Conservation (phyloP, 2,888 invertebrate species). For the Lepidocyrtoides sp. region DNA sequence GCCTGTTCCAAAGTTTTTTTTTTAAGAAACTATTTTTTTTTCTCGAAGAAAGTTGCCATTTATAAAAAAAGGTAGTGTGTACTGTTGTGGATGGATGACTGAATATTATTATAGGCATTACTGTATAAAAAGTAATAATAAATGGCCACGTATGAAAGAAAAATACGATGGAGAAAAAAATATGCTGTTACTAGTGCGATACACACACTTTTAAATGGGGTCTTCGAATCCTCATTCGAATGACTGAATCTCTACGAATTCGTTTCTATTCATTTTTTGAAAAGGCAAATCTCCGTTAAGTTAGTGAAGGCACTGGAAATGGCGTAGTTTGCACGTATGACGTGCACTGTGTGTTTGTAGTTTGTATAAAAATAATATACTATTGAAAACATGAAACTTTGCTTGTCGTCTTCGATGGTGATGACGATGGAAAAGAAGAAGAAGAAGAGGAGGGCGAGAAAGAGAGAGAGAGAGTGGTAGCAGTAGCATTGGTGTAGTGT, state of each 20-base stretch:
- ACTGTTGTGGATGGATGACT: slow-evolving; percentile 64
- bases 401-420: neutral
- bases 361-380: neutral
- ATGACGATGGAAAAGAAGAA: slow-evolving; percentile 42
- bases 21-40: neutral
- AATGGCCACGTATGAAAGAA: slow-evolving; percentile 53
- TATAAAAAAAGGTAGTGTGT: slow-evolving; percentile 36
- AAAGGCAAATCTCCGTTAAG: slow-evolving; percentile 69
- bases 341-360: neutral
- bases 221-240: slow-evolving; percentile 69
- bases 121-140: slow-evolving; percentile 69
- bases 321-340: slow-evolving; percentile 28
- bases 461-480: neutral
- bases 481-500: neutral
- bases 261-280: slow-evolving; percentile 73
- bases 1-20: neutral
- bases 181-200: neutral
- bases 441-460: slow-evolving; percentile 49
- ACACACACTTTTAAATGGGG: slow-evolving; percentile 20
- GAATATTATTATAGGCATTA: slow-evolving; percentile 76
- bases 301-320: slow-evolving; percentile 50
- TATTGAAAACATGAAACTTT: slow-evolving; percentile 10
- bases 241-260: slow-evolving; percentile 76
- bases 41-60: slow-evolving; percentile 45
- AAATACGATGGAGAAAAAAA: slow-evolving; percentile 8